Conservation (phyloP, 2,797 vertebrate species). For the Tenualosa thibaudeaui region DNA sequence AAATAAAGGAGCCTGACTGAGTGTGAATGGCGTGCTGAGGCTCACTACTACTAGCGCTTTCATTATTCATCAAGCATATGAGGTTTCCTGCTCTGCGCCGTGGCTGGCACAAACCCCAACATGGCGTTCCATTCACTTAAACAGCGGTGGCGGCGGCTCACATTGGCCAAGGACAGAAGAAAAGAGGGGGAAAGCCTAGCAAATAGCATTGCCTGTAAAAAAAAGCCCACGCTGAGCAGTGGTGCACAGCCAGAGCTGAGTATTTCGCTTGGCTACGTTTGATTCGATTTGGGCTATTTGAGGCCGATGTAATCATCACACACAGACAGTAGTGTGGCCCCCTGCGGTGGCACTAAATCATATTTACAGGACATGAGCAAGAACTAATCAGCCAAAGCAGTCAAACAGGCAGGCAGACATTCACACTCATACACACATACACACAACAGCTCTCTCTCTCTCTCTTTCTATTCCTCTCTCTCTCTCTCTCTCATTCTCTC, state of each 20-base stretch:
- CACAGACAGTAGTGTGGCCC: not conserved
- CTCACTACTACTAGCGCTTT: not conserved
- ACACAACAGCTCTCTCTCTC: not conserved
- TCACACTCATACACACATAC: not conserved
- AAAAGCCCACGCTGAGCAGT: not conserved
- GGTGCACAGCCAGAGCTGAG: not conserved
- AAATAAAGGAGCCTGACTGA: not conserved
- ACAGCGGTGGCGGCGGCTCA: not conserved
- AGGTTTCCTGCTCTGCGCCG: not conserved
- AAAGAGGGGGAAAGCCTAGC: not conserved
- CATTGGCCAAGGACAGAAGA: not conserved
- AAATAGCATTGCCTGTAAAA: not conserved
- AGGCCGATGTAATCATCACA: conserved; percentile 13
- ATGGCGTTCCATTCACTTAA: not conserved
- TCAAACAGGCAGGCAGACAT: not conserved
- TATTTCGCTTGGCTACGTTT: conserved; percentile 4
- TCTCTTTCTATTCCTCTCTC: not conserved
- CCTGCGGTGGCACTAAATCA: conserved; percentile 10
- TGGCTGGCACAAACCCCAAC: not conserved
- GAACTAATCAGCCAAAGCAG: not conserved
- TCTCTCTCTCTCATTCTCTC: not conserved
- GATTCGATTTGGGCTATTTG: not conserved
- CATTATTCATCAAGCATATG: conserved; percentile 9
- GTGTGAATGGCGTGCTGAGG: not conserved
- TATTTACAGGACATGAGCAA: conserved; percentile 15